Evolutionary conservation across 2,113 vertebrate species (phyloP).

Genomic region (Xyrauchen texanus): DNA sequence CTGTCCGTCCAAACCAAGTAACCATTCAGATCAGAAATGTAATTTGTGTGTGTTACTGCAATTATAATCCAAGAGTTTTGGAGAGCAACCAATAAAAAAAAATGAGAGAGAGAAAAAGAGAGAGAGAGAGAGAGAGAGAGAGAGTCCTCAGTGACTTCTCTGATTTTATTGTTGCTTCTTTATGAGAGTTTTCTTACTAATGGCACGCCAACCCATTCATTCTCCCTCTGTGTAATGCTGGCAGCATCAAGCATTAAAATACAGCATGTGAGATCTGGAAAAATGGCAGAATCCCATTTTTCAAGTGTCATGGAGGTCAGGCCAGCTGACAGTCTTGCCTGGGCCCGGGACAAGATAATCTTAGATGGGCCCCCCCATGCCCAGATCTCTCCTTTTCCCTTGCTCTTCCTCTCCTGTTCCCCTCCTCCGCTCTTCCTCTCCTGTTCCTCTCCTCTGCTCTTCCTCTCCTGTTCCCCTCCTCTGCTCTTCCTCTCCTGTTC

Average conservation of each 20-base stretch:
- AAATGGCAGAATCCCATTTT: too few relatives aligned
- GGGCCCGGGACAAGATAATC: too few relatives aligned
- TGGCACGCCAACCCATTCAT: neutral
- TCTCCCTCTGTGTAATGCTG: neutral
- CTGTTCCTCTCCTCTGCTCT: too few relatives aligned
- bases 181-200: constrained; percentile 62
- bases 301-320: neutral
- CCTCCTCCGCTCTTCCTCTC: too few relatives aligned
- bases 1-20: constrained; percentile 41
- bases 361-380: too few relatives aligned
- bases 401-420: too few relatives aligned
- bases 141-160: constrained; percentile 35
- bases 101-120: neutral
- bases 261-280: neutral
- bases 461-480: too few relatives aligned
- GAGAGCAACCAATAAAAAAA: constrained; percentile 46
- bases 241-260: neutral
- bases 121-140: constrained; percentile 15
- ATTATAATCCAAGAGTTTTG: constrained; percentile 51
- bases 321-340: too few relatives aligned
- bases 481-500: too few relatives aligned
- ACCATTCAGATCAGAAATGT: constrained; percentile 43
- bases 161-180: constrained; percentile 64
- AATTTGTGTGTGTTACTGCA: constrained; percentile 44
- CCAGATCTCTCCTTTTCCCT: too few relatives aligned